These are phyloP conservation scores for Callinectes sapidus DNA, from an alignment of 2,888 invertebrate genomes.

Conservation along the genomic window DNA sequence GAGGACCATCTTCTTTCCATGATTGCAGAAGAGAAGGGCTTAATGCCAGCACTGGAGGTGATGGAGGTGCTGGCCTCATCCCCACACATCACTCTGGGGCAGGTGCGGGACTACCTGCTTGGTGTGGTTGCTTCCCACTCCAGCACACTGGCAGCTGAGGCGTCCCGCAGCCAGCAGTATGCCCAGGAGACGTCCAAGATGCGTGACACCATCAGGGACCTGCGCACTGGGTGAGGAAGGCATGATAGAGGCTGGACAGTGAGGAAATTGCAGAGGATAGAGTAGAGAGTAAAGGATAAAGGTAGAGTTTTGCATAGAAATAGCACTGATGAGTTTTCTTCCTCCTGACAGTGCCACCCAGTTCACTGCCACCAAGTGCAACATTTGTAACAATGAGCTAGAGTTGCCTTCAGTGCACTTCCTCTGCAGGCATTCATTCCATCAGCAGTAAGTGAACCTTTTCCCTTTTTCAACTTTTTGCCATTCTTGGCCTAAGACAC, in stretches of 20 bases:
- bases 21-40: constrained; percentile 85
- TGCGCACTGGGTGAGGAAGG: constrained; percentile 80
- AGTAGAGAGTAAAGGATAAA: not conserved
- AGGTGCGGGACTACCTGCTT: constrained; percentile 86
- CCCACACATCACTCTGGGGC: constrained; percentile 84
- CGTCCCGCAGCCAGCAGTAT: constrained; percentile 86
- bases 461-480: too few relatives aligned
- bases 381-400: constrained; percentile 90
- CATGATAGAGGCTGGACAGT: not conserved
- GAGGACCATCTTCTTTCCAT: not conserved
- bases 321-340: not conserved
- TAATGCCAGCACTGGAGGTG: constrained; percentile 92
- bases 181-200: constrained; percentile 85
- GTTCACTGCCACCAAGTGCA: constrained; percentile 91
- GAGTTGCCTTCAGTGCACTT: constrained; percentile 95
- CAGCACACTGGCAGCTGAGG: constrained; percentile 85
- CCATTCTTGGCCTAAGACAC: too few relatives aligned
- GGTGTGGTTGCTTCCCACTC: constrained; percentile 85
- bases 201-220: constrained; percentile 83
- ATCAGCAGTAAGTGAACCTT: constrained; percentile 81
- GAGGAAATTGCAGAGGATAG: too few relatives aligned
- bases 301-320: not conserved
- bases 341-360: constrained; percentile 81
- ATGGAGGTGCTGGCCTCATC: constrained; percentile 90
- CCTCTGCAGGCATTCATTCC: constrained; percentile 95